Base-by-base conservation (phyloP, 1,140 invertebrate genomes). In the Magallana ariakensis region DNA sequence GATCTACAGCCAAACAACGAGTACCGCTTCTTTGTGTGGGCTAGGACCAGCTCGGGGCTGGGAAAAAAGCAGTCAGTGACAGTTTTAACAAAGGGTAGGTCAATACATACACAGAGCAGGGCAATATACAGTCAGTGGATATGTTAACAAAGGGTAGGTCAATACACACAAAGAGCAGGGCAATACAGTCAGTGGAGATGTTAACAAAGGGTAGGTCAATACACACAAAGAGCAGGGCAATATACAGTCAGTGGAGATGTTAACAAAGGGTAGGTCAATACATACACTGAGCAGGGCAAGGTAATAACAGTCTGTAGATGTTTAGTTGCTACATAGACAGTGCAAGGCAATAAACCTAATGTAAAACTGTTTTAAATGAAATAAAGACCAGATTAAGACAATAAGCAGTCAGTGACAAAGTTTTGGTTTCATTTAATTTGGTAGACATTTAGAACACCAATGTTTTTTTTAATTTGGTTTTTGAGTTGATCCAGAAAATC, bases 11-110 rank as follows among this genome's bases (percentile, higher is more conserved):
- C 91, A 1, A 90, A 91, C 57, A 90, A 92, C 22, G 80, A 90
- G 54, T 93, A 93, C 62, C 88, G 91, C 13, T 93, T 93, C 82
- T 92, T 92, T 83, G 93, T 93, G 15, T 93, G 92, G 91, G 93
- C 93, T 0, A 87, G 92, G 10, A 92, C 92, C 26, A 90, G 91
- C 16, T 85, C 89, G 16, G 92, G 92, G 10, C 83, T 90, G 55
- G 92, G 93, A 4, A 87, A 90, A 10, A 62, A 90, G 0, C 86
- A 54, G 9, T 92, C 88, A 85, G 86, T 91, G 5, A 91, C 93
- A 66, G 91, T 93, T 53, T 88, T 86, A 84, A 93, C 92, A 22
- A 87, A 87, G 62, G 86, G 80, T 82, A 55, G 54, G 80, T 46
- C 33, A 46, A 46, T 46, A 46, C 33, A 46, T 46, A 46, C 33